These are phyloP conservation scores for Vanessa atalanta DNA, from an alignment of 1,140 invertebrate species.

Conservation along the genomic window DNA sequence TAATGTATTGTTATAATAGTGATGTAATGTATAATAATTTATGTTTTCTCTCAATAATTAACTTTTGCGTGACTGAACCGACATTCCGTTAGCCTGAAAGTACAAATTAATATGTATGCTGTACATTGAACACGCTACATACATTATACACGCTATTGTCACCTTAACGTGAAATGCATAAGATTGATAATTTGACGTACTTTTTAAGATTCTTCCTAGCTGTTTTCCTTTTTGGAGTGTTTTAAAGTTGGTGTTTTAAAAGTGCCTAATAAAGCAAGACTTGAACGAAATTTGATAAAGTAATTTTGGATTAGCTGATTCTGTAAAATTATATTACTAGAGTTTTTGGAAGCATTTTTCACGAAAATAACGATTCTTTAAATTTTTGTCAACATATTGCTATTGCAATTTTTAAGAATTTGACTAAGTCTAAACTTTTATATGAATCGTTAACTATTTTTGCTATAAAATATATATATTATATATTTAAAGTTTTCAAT, in stretches of 20 bases:
- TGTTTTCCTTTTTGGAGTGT: background rate
- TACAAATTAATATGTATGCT: conserved; percentile 27
- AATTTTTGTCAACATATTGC: too few species aligned
- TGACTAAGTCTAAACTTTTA: too few species aligned
- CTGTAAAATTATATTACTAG: background rate
- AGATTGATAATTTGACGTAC: background rate
- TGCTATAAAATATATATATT: too few species aligned
- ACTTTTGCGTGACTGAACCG: background rate
- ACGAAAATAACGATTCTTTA: too few species aligned
- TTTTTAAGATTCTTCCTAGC: background rate
- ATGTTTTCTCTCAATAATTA: background rate
- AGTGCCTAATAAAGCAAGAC: background rate
- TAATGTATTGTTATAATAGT: conserved; percentile 2
- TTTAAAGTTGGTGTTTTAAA: background rate
- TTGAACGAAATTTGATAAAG: background rate
- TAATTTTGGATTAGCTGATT: background rate
- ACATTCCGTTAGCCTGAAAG: conserved; percentile 34
- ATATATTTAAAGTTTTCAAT: too few species aligned
- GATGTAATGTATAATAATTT: background rate
- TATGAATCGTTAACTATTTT: too few species aligned
- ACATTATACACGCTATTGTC: background rate
- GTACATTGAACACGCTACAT: background rate
- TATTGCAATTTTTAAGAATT: too few species aligned
- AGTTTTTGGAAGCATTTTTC: background rate
- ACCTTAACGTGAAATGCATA: background rate